Evolutionary conservation across 2,113 vertebrate genomes (phyloP), one percentile per base, ranked within the genome.

Genomic region (Todiramphus saurophagus): DNA sequence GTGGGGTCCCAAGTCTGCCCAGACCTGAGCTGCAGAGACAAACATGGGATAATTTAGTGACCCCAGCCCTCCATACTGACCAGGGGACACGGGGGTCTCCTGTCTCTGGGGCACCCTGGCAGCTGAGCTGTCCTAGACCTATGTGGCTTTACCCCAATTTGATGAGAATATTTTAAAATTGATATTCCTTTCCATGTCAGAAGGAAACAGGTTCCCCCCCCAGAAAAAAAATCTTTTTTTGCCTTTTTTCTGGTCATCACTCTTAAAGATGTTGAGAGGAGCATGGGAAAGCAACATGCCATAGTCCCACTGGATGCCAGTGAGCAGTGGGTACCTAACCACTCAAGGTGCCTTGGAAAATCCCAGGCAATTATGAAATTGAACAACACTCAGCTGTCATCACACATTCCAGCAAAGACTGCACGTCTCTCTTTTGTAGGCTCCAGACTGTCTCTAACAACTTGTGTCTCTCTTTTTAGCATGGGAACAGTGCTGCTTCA

Each of bases 391-490:
- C 73, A 56, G 48, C 62, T 89, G 77, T 53, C 77, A 53, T 43
- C 16, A 25, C 58, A 76, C 27, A 3, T 75, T 84, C 77, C 91
- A 79, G 62, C 44, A 48, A 48, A 72, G 48, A 30, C 87, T 82
- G 60, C 27, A 4, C 3, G 2, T 89, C 39, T 94, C 83, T 89
- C 77, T 60, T 87, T 84, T 94, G 51, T 63, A 92, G 93, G 87
- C 94, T 96, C 87, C 94, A 93, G 91, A 73, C 73, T 76, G 93
- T 91, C 81, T 86, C 43, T 59, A 64, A 64, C 16, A 30, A 51
- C 43, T 41, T n/a, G 4, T 59, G n/a, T 27, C 80, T 93, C 84
- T 43, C 83, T 51, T 73, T 90, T 37, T 30, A 50, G 51, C 73
- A 72, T 24, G 58, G 74, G 87, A 93, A 60, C 87, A 48, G 66